These are phyloP conservation scores for Drosophila aff. DNA, from an alignment of 1,140 invertebrate genomes.

Conservation along the genomic window DNA sequence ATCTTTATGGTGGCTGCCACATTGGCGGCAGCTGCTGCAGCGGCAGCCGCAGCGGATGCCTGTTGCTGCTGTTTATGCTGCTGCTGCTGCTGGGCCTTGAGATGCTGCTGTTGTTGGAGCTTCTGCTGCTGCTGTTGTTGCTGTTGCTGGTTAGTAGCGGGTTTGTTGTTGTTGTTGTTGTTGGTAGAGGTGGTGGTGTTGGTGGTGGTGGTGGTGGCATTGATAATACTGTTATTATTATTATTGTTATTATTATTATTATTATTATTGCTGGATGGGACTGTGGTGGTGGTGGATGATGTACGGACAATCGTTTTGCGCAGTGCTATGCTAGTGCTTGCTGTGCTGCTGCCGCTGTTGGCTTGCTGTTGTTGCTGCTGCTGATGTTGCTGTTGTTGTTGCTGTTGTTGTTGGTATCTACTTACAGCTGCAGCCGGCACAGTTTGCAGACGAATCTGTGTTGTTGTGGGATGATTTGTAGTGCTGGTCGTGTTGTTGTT, in stretches of 20 bases:
- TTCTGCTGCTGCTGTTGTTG: conserved; percentile 58
- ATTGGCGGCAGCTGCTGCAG: conserved; percentile 72
- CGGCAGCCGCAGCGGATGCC: conserved; percentile 69
- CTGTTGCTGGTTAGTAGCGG: conserved; percentile 75
- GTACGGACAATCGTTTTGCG: conserved; percentile 86
- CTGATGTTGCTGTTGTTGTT: conserved; percentile 54
- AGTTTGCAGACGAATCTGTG: conserved; percentile 87
- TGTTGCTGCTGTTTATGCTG: conserved; percentile 72
- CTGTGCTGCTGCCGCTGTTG: conserved; percentile 71
- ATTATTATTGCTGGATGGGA: conserved; percentile 79
- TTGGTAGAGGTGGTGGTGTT: conserved; percentile 69
- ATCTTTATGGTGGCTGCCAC: conserved; percentile 82
- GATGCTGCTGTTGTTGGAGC: conserved; percentile 70
- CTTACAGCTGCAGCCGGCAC: conserved; percentile 87
- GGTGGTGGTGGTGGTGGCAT: conserved; percentile 59
- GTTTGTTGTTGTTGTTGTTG: conserved; percentile 83
- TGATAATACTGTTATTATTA: conserved; percentile 62
- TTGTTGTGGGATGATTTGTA: conserved; percentile 78
- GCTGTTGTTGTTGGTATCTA: conserved; percentile 85
- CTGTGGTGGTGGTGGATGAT: conserved; percentile 82
- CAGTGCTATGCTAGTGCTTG: conserved; percentile 86
- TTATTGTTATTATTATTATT: conserved; percentile 63
- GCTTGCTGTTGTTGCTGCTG: conserved; percentile 61
- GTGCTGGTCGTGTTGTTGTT: conserved; percentile 72
- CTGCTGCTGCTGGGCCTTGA: conserved; percentile 62